Evolutionary conservation across 1,140 invertebrate genomes (phyloP).

Genomic region (Procambarus clarkii): DNA sequence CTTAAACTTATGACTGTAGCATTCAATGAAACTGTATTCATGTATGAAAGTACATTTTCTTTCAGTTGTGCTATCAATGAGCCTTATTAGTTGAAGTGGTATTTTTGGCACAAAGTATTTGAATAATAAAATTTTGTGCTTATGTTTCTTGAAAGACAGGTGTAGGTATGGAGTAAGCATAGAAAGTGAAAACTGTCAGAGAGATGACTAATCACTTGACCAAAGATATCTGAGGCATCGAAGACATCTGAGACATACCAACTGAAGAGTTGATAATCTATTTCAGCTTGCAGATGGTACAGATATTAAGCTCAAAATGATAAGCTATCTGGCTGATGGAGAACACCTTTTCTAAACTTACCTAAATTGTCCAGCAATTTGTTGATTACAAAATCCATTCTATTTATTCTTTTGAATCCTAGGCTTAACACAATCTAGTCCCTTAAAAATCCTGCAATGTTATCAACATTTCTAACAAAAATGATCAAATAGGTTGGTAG

Average conservation of each 20-base stretch:
- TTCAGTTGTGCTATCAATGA: conserved; percentile 37
- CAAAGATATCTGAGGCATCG: not conserved
- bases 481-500: conserved; percentile 30
- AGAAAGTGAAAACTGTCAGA: not conserved
- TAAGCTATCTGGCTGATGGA: not conserved
- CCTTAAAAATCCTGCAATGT: conserved; percentile 50
- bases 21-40: conserved; percentile 45
- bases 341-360: conserved; percentile 12
- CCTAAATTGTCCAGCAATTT: conserved; percentile 56
- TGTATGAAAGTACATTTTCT: conserved; percentile 50
- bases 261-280: not conserved
- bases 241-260: not conserved
- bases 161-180: conserved; percentile 39
- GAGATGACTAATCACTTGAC: not conserved
- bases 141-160: conserved; percentile 63
- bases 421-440: conserved; percentile 61
- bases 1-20: conserved; percentile 60
- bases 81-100: conserved; percentile 34
- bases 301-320: not conserved
- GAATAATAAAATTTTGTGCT: conserved; percentile 61
- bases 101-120: conserved; percentile 60
- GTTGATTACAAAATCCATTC: conserved; percentile 58
- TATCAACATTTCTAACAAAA: conserved; percentile 56
- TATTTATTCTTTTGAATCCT: conserved; percentile 50
- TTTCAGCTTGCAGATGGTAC: not conserved